phyloP scores from a whole-genome alignment of 2,797 vertebrate species.

The Eutrigla gurnardus region DNA sequence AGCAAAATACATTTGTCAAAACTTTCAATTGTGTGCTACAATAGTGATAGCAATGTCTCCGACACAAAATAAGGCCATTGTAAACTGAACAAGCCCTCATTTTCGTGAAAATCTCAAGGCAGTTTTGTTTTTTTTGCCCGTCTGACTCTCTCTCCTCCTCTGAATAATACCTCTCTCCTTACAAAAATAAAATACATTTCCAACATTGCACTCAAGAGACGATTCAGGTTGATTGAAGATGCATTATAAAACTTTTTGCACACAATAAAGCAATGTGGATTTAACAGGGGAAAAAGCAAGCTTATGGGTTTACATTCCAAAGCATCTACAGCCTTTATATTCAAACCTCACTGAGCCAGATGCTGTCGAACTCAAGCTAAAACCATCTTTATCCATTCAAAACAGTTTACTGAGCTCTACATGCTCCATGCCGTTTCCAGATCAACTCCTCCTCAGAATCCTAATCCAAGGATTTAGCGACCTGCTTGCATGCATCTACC shows the following conservation, averaged over 20 bases:
- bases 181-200: slow-evolving; percentile 83
- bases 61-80: slow-evolving; percentile 83
- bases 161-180: slow-evolving; percentile 64
- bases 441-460: slow-evolving; percentile 2
- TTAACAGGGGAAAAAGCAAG: slow-evolving; percentile 31
- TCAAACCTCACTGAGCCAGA: slow-evolving; percentile 47
- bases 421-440: slow-evolving; percentile 5
- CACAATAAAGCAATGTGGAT: slow-evolving; percentile 26
- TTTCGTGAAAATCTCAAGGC: slow-evolving; percentile 67
- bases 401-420: not conserved
- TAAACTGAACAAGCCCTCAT: slow-evolving; percentile 84
- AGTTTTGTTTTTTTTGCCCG: slow-evolving; percentile 40
- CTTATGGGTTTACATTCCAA: slow-evolving; percentile 56
- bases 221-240: slow-evolving; percentile 49
- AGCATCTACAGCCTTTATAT: slow-evolving; percentile 55
- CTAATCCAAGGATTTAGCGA: not conserved
- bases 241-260: slow-evolving; percentile 48
- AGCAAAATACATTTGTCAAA: slow-evolving; percentile 82
- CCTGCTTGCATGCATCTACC: slow-evolving; percentile 13
- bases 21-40: slow-evolving; percentile 79
- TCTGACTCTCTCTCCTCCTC: slow-evolving; percentile 36
- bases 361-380: not conserved
- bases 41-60: slow-evolving; percentile 75
- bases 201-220: slow-evolving; percentile 47
- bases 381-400: not conserved